A percentile compares a stretch with the other conserved stretches of the same genome.
Conservation (phyloP, 1,140 invertebrate genomes). For the Trichogramma pretiosum region DNA sequence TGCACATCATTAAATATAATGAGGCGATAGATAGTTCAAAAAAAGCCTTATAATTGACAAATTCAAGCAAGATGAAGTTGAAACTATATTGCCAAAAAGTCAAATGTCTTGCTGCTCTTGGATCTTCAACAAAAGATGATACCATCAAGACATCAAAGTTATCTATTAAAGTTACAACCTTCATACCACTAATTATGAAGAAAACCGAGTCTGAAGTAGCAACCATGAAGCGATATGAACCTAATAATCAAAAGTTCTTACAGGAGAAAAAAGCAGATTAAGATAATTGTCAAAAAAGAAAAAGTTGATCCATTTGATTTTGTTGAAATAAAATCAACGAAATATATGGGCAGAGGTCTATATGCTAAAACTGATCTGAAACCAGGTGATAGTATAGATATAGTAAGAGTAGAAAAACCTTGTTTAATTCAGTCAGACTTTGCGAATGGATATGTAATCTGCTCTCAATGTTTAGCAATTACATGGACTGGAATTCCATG, state of each 20-base stretch:
- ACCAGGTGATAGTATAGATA: slow-evolving; percentile 67
- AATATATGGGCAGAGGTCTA: slow-evolving; percentile 55
- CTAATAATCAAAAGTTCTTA: no score
- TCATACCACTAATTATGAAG: not conserved
- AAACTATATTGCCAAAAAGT: not conserved
- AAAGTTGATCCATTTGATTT: slow-evolving; percentile 37
- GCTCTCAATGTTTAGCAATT: slow-evolving; percentile 63
- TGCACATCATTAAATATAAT: not conserved
- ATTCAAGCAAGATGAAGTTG: not conserved
- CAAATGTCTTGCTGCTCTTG: no score
- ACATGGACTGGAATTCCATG: slow-evolving; percentile 55
- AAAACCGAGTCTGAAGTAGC: not conserved
- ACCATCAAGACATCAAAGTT: no score
- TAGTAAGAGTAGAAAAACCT: slow-evolving; percentile 70
- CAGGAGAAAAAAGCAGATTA: no score
- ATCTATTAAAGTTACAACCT: no score
- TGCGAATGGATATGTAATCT: slow-evolving; percentile 53
- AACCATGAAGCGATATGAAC: not conserved
- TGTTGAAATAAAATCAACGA: slow-evolving; percentile 48
- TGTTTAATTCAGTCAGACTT: slow-evolving; percentile 58
- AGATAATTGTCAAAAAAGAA: not conserved
- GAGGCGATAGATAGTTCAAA: not conserved
- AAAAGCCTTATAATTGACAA: not conserved
- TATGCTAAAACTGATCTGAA: slow-evolving; percentile 54
- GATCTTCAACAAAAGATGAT: no score